Percentiles rank a stretch among this genome's conserved stretches.
These are phyloP conservation scores for Elymnias hypermnestra DNA, from an alignment of 1,140 invertebrate genomes.

Conservation along the genomic window DNA sequence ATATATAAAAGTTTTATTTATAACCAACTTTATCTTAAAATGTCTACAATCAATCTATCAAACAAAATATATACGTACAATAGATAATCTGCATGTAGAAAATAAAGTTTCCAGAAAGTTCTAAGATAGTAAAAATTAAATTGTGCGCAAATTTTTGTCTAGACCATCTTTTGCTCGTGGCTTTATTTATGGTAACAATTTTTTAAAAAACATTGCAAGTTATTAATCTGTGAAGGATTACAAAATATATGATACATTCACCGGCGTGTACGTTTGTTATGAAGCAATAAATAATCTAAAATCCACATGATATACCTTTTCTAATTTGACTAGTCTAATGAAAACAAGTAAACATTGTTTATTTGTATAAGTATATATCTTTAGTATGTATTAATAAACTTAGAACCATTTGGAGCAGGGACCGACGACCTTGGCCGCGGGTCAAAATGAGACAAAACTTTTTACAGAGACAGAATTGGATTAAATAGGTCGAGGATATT, in stretches of 20 bases:
- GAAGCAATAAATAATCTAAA: conserved; percentile 66
- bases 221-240: conserved; percentile 16
- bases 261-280: conserved; percentile 29
- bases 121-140: too few species aligned
- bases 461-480: too few species aligned
- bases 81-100: too few species aligned
- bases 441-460: too few species aligned
- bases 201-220: conserved; percentile 38
- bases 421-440: too few species aligned
- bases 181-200: conserved; percentile 69
- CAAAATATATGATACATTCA: conserved; percentile 24
- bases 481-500: too few species aligned
- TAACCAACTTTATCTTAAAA: too few species aligned
- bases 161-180: too few species aligned
- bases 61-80: conserved; percentile 34
- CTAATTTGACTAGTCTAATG: conserved; percentile 72
- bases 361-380: conserved; percentile 26
- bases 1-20: too few species aligned
- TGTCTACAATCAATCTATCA: too few species aligned
- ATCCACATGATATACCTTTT: conserved; percentile 44
- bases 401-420: conserved; percentile 25
- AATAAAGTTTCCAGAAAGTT: too few species aligned
- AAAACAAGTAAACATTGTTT: conserved; percentile 31
- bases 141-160: too few species aligned
- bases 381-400: conserved; percentile 33